Evolutionary conservation across 2,888 invertebrate genomes (phyloP).

Genomic region (Hydriomena furcata): DNA sequence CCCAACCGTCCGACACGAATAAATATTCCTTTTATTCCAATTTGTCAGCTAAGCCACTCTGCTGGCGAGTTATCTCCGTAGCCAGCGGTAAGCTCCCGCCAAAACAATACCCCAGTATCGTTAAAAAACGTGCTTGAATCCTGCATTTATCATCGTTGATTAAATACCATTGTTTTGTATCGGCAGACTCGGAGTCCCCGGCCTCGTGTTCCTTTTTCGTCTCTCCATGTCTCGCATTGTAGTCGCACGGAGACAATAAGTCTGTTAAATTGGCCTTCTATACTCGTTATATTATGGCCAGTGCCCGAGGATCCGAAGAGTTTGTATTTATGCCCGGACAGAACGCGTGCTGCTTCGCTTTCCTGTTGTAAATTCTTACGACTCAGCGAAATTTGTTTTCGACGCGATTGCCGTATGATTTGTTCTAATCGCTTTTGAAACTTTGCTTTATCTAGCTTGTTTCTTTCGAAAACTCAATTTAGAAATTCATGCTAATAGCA

Average conservation of each 20-base stretch:
- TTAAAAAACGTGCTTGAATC: constrained; percentile 82
- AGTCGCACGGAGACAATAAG: constrained; percentile 79
- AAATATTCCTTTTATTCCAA: constrained; percentile 84
- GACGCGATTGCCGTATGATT: constrained; percentile 45
- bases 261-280: constrained; percentile 81
- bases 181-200: constrained; percentile 74
- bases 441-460: constrained; percentile 8
- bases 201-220: constrained; percentile 71
- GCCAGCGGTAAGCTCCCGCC: constrained; percentile 81
- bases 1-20: constrained; percentile 63
- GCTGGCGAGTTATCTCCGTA: constrained; percentile 80
- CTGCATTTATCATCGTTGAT: constrained; percentile 84
- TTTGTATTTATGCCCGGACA: constrained; percentile 65
- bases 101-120: constrained; percentile 82
- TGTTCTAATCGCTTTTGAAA: constrained; percentile 39
- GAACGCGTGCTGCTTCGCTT: constrained; percentile 56
- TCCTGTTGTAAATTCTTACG: constrained; percentile 61
- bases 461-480: constrained; percentile 9
- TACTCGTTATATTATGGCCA: constrained; percentile 67
- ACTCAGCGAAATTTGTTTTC: constrained; percentile 55
- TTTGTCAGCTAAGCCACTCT: constrained; percentile 83
- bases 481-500: constrained; percentile 11
- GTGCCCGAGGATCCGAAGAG: constrained; percentile 52
- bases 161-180: constrained; percentile 84
- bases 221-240: constrained; percentile 76